Percentiles rank a stretch among this genome's conserved stretches.
Evolutionary conservation across 2,113 vertebrate species (phyloP).

Genomic region (Gymnobelideus leadbeateri): DNA sequence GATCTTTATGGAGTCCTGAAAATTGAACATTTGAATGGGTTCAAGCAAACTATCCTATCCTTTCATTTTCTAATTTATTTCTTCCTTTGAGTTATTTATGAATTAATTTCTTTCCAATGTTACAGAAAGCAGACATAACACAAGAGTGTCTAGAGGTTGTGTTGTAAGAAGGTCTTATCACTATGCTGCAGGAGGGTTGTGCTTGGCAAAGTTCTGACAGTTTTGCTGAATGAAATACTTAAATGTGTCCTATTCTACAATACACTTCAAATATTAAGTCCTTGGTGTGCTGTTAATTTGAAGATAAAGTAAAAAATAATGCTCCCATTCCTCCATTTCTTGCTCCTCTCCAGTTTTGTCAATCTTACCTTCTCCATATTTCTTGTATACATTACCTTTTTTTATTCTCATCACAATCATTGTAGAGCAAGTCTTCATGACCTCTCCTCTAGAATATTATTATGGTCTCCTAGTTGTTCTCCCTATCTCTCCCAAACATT

Average conservation of each 20-base stretch:
- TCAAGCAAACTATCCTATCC: background rate
- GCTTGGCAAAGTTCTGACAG: constrained; percentile 13
- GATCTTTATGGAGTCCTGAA: background rate
- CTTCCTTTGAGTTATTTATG: constrained; percentile 1
- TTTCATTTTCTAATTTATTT: background rate
- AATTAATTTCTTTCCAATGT: background rate
- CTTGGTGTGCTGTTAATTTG: too few species aligned
- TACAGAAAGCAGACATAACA: background rate
- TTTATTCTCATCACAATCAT: too few species aligned
- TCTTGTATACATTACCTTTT: too few species aligned
- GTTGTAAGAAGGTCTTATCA: background rate
- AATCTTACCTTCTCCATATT: too few species aligned
- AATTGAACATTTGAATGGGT: background rate
- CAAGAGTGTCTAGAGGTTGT: background rate
- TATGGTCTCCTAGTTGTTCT: too few species aligned
- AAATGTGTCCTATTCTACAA: background rate
- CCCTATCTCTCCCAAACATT: too few species aligned
- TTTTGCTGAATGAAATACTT: constrained; percentile 24
- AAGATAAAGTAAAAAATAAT: too few species aligned
- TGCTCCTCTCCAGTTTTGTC: too few species aligned
- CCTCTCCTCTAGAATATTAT: too few species aligned
- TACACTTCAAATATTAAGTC: too few species aligned
- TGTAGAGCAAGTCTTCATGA: too few species aligned
- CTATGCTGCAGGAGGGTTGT: background rate
- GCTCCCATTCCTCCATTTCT: too few species aligned